These are phyloP conservation scores for Leucoma salicis DNA, from an alignment of 2,888 invertebrate genomes.

Conservation along the genomic window DNA sequence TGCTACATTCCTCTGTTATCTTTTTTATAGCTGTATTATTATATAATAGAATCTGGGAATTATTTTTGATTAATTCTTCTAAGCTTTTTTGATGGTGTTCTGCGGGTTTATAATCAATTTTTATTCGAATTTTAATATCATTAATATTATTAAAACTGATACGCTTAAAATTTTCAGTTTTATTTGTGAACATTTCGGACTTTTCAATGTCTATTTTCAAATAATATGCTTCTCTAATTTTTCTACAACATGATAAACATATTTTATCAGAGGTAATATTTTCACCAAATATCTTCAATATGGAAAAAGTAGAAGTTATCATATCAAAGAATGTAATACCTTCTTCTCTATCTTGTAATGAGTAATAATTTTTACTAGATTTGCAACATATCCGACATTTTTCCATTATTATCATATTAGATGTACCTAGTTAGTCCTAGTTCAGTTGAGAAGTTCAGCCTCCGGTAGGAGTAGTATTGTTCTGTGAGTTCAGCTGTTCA, in stretches of 20 bases:
- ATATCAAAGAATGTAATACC: conserved; percentile 45
- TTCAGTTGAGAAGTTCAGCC: no score
- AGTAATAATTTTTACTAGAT: conserved; percentile 36
- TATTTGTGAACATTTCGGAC: conserved; percentile 44
- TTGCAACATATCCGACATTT: conserved; percentile 57
- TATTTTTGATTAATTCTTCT: conserved; percentile 25
- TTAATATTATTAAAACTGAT: conserved; percentile 47
- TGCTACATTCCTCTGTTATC: conserved; percentile 17
- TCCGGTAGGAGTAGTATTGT: no score
- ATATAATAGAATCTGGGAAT: conserved; percentile 24
- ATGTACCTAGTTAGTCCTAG: no score
- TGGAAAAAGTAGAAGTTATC: conserved; percentile 40
- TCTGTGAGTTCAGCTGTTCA: no score
- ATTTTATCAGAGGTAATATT: conserved; percentile 39
- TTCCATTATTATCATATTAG: conserved; percentile 27
- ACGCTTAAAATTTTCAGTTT: conserved; percentile 35
- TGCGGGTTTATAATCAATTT: conserved; percentile 28
- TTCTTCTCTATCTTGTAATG: conserved; percentile 35
- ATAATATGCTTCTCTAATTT: conserved; percentile 47
- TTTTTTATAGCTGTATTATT: conserved; percentile 43
- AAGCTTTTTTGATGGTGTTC: conserved; percentile 16
- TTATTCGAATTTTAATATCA: conserved; percentile 49
- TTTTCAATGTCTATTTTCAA: conserved; percentile 54
- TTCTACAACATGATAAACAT: conserved; percentile 59
- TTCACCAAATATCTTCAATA: conserved; percentile 38